These are phyloP conservation scores for Pseudopodoces humilis DNA, from an alignment of 2,113 vertebrate species.

Conservation along the genomic window DNA sequence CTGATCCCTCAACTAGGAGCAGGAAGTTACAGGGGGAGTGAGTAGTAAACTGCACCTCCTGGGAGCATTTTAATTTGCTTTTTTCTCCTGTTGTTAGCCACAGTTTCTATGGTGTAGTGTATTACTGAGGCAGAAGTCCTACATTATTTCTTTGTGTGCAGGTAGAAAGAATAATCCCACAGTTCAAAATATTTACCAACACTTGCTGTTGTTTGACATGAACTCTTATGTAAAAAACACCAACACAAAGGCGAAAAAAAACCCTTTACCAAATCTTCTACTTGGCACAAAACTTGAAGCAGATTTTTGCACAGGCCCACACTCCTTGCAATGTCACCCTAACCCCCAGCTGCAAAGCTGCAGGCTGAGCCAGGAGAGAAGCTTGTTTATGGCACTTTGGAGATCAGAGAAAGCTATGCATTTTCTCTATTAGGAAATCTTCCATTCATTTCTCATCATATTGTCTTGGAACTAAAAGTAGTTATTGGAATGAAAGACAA, in stretches of 20 bases:
- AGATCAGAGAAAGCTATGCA: background rate
- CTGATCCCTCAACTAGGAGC: background rate
- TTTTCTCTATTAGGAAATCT: background rate
- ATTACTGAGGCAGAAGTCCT: background rate
- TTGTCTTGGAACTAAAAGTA: background rate
- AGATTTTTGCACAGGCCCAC: background rate
- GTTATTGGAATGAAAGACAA: background rate
- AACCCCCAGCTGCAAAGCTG: background rate
- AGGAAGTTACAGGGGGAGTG: accelerated
- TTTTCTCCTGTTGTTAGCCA: background rate
- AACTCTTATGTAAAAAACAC: background rate
- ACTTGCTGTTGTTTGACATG: background rate
- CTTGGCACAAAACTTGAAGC: background rate
- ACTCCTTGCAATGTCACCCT: accelerated
- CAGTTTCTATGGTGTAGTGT: background rate
- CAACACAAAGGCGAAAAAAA: no score
- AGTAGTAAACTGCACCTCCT: background rate
- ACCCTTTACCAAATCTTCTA: background rate
- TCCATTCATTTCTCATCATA: background rate
- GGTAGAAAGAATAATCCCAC: background rate
- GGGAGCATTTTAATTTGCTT: background rate
- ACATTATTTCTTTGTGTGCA: accelerated
- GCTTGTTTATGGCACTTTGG: background rate
- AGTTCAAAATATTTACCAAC: background rate
- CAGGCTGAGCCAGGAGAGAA: background rate